Base-by-base conservation (phyloP, 2,888 invertebrate species). In the Drosophila ochracea region DNA sequence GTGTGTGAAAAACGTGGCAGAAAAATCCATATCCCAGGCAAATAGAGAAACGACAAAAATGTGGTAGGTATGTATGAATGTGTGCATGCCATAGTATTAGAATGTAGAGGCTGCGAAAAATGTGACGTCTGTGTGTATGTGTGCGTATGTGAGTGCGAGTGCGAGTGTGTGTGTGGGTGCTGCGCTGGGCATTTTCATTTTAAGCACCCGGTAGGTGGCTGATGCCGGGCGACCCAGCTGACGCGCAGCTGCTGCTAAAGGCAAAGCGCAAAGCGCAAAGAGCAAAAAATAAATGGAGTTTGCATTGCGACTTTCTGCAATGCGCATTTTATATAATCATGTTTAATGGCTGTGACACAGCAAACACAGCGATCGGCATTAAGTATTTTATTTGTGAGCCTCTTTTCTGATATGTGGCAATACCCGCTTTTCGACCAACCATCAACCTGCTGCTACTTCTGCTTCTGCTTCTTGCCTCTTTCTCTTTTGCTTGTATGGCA, bases 1-100 rank as follows among this genome's bases (percentile, higher is more conserved):
- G 74, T 83, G 68, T 76, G 76, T 80, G 76, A 90, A 91, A 91
- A 91, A 88, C 89, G 86, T 90, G 84, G 80, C 86, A 76, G 72
- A 88, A 90, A 89, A 90, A 79, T 88, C 84, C 78, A 86, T 84
- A 85, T 67, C 66, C 67, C 62, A 50, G 61, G 63, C 59, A 61
- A 47, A 89, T 73, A 73, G 72, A 73, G 74, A 66, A 77, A 73
- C 73, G 72, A 76, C 78, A 84, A 90, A 86, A 86, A 89, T 86
- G 83, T 84, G 90, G 80, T 85, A 83, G 77, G 84, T 78, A 83
- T 53, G 55, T 70, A 76, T 49, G 58, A 62, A 57, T 57, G 58
- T 57, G 50, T 47, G 50, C 58, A 58, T 64, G 62, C 30, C 47
- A 59, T 72, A 76, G 73, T 81, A 81, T 79, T 77, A 79, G 65